Base-by-base conservation (phyloP, 2,797 vertebrate genomes). In the Sebastes nivosus region DNA sequence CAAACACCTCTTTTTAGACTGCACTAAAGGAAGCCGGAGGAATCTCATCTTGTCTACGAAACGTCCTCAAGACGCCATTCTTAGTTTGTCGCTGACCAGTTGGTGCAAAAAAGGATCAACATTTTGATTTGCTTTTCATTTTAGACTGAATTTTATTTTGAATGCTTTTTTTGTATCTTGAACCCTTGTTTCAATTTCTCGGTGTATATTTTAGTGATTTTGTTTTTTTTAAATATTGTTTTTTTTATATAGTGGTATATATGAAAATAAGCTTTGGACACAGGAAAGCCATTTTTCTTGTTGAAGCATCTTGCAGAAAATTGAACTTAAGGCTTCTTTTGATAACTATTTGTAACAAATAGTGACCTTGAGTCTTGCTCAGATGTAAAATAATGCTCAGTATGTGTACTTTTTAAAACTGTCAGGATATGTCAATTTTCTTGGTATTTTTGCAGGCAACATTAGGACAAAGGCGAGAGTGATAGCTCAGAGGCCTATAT, bases 191-290 rank as follows among this genome's bases (percentile, higher is more conserved):
- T 96, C 87, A 92, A 94, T 96, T 96, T 96, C 94, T 96, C 88
- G 94, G 95, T 98, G 97, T 98, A 97, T 97, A 98, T 98, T 98
- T 98, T 97, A 93, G 93, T 96, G 93, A 91, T 89, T 90, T 91
- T 87, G 83, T 94, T 94, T 92, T 83, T 86, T 74, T 55, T 13
- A 64, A 65, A 88, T 92, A 89, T 94, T 94, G 91, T 95, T 86
- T 58, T 95, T 96, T 97, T 96, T 95, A 94, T 95, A 96, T 95
- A 95, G 91, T 92, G 93, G 89, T 92, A 93, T 95, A 95, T 94
- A 95, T 92, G 89, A 94, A 95, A 95, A 95, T 95, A 95, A 95
- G 95, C 94, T 96, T 95, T 96, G 94, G 93, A 94, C 89, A 94
- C 92, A 95, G 93, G 95, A 95, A 96, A 95, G 94, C 88, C 85